phyloP scores from a whole-genome alignment of 2,113 vertebrate genomes.

The Saccopteryx bilineata region DNA sequence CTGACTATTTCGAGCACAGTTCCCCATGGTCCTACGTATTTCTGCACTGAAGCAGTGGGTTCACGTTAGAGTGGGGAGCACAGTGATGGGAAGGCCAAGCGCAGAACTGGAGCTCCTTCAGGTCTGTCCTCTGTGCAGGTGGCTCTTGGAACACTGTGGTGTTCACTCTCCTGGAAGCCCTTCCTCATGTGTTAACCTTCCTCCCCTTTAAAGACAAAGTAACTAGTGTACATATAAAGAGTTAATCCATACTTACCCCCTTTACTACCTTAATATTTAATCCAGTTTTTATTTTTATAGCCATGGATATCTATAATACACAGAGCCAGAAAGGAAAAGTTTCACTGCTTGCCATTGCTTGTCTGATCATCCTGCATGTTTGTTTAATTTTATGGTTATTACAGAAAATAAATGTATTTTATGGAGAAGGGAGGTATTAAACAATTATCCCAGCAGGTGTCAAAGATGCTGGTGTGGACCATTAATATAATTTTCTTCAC shows the following conservation, averaged over 20 bases:
- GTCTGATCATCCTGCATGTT: neutral
- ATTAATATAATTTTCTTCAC: neutral
- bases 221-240: neutral
- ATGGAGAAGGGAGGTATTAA: neutral
- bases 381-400: slow-evolving; percentile 49
- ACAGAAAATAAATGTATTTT: neutral
- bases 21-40: neutral
- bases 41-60: neutral
- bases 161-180: neutral
- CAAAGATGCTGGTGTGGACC: neutral
- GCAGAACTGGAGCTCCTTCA: neutral
- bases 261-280: slow-evolving; percentile 8
- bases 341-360: neutral
- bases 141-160: neutral
- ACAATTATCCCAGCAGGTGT: neutral
- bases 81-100: neutral
- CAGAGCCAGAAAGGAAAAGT: neutral
- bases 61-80: neutral
- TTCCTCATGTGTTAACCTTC: neutral
- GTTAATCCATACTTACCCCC: neutral
- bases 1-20: neutral
- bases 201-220: neutral
- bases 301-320: neutral
- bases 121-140: neutral
- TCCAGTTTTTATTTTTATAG: neutral